A percentile compares a stretch with the other conserved stretches of the same genome.
These are phyloP conservation scores for Chitala chitala DNA, from an alignment of 2,113 vertebrate species.

Conservation along the genomic window DNA sequence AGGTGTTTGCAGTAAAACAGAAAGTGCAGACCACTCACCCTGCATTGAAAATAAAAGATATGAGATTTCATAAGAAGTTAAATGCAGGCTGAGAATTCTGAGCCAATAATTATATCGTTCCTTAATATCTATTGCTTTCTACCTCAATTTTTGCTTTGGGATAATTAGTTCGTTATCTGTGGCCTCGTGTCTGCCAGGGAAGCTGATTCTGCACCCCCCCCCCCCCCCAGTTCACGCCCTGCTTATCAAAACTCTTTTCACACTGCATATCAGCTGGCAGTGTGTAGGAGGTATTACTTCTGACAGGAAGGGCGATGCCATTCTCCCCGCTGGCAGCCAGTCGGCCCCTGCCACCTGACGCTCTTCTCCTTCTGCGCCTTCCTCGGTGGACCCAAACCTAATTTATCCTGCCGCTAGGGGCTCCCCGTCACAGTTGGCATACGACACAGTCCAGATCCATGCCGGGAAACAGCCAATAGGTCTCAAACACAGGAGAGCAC, in stretches of 20 bases:
- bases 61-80: not conserved
- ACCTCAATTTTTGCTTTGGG: not conserved
- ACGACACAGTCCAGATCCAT: not conserved
- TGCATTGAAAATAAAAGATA: not conserved
- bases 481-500: not conserved
- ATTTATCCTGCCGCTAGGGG: conserved; percentile 15
- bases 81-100: not conserved
- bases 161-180: not conserved
- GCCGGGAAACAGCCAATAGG: not conserved
- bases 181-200: not conserved
- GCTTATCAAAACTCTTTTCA: not conserved
- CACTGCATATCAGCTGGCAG: not conserved
- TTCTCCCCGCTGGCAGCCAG: not conserved
- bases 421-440: conserved; percentile 1
- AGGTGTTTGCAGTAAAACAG: not conserved
- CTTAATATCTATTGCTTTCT: not conserved
- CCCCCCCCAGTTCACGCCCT: not conserved
- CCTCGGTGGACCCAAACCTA: not conserved
- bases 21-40: not conserved
- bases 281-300: not conserved
- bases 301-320: not conserved
- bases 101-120: not conserved
- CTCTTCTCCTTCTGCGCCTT: not conserved
- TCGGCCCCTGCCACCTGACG: not conserved
- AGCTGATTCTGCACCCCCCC: not conserved